These are phyloP conservation scores for Drosophila sproati DNA, from an alignment of 1,140 invertebrate species.

Conservation along the genomic window DNA sequence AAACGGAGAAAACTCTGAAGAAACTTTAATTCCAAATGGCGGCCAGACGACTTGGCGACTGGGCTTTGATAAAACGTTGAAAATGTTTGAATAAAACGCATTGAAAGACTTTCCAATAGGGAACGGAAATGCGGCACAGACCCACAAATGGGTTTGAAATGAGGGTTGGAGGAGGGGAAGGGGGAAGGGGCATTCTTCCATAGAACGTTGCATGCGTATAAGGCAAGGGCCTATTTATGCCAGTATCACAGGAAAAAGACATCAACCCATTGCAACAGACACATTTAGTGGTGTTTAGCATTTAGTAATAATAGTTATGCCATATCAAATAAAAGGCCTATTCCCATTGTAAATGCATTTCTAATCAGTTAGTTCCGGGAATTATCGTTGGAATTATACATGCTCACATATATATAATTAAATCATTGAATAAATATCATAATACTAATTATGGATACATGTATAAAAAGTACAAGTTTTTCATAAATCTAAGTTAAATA, in stretches of 20 bases:
- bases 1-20: slow-evolving; percentile 2
- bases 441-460: no score
- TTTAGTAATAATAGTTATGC: slow-evolving; percentile 6
- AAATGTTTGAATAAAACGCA: slow-evolving; percentile 61
- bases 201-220: slow-evolving; percentile 12
- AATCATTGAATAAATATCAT: no score
- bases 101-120: slow-evolving; percentile 68
- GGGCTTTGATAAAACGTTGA: slow-evolving; percentile 63
- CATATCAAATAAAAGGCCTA: neutral
- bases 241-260: slow-evolving; percentile 32
- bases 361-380: no score
- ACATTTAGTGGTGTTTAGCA: slow-evolving; percentile 39
- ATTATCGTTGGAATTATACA: no score
- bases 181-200: neutral
- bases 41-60: slow-evolving; percentile 60
- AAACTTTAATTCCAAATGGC: slow-evolving; percentile 64
- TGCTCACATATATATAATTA: no score
- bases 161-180: neutral
- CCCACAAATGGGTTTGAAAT: slow-evolving; percentile 44
- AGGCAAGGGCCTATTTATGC: slow-evolving; percentile 11
- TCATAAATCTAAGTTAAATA: no score
- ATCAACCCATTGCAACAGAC: slow-evolving; percentile 33
- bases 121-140: slow-evolving; percentile 78
- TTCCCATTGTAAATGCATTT: no score
- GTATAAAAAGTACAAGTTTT: no score